Evolutionary conservation across 1,140 invertebrate genomes (phyloP).

Genomic region (Cephus cinctus): DNA sequence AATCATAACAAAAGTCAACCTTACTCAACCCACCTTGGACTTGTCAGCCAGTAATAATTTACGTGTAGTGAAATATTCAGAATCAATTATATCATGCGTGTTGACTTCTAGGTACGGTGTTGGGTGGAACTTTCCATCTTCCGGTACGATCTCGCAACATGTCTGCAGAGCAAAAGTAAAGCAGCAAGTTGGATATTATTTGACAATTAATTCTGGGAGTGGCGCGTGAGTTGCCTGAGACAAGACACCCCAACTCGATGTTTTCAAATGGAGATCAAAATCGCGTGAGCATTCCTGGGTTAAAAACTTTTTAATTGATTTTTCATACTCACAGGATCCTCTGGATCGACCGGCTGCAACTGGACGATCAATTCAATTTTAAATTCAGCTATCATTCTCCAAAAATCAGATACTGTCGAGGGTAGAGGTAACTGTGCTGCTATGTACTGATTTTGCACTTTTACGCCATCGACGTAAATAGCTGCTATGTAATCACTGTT

Average conservation of each 20-base stretch:
- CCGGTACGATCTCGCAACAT: slow-evolving; percentile 25
- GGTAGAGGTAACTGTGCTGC: slow-evolving; percentile 86
- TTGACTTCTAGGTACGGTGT: slow-evolving; percentile 27
- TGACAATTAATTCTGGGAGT: not conserved
- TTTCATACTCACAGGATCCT: slow-evolving; percentile 25
- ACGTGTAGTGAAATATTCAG: slow-evolving; percentile 16
- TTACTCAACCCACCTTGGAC: slow-evolving; percentile 17
- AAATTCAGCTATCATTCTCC: slow-evolving; percentile 81
- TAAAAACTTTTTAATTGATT: not conserved
- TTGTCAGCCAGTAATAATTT: slow-evolving; percentile 23
- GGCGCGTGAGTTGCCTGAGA: not conserved
- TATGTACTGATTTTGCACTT: slow-evolving; percentile 73
- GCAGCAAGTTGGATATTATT: not conserved
- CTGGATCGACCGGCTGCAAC: slow-evolving; percentile 43
- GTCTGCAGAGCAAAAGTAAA: slow-evolving; percentile 15
- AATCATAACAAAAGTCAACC: not conserved
- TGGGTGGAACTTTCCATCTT: slow-evolving; percentile 24
- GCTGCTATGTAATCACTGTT: slow-evolving; percentile 38
- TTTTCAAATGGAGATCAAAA: not conserved
- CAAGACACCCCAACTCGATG: not conserved
- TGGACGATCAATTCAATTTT: slow-evolving; percentile 65
- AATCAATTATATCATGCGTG: slow-evolving; percentile 9
- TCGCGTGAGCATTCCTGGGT: not conserved
- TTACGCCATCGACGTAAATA: slow-evolving; percentile 28
- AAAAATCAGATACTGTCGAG: slow-evolving; percentile 87